Evolutionary conservation across 2,797 vertebrate genomes (phyloP).

Genomic region (Pipistrellus pipistrellus): DNA sequence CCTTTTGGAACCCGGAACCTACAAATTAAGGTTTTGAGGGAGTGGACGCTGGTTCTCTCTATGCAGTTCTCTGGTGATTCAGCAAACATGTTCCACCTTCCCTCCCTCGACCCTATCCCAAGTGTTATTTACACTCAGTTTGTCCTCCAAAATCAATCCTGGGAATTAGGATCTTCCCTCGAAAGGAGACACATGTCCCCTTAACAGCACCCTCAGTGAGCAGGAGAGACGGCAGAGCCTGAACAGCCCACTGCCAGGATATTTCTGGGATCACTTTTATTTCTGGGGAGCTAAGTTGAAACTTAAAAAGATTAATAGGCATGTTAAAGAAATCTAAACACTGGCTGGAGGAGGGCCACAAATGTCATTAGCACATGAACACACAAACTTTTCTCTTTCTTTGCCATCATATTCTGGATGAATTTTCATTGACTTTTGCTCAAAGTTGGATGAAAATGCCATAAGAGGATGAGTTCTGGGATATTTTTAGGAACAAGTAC

Average conservation of each 20-base stretch:
- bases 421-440: conserved; percentile 5
- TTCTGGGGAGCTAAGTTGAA: conserved; percentile 40
- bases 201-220: neutral
- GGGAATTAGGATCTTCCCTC: conserved; percentile 19
- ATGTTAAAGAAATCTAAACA: conserved; percentile 73
- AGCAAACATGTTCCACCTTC: neutral
- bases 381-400: neutral
- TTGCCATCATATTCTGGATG: neutral
- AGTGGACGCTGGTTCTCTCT: neutral
- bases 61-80: neutral
- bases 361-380: conserved; percentile 63
- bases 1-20: neutral
- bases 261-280: conserved; percentile 47
- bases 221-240: neutral
- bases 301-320: conserved; percentile 72
- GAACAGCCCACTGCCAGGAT: neutral
- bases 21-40: conserved; percentile 1
- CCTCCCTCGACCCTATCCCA: neutral
- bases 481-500: neutral
- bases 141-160: conserved; percentile 9
- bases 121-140: neutral
- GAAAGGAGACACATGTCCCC: neutral
- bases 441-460: neutral
- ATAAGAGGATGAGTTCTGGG: neutral
- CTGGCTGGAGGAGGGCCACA: conserved; percentile 67